These are phyloP conservation scores for Thera obeliscata DNA, from an alignment of 2,888 invertebrate genomes.

Conservation along the genomic window DNA sequence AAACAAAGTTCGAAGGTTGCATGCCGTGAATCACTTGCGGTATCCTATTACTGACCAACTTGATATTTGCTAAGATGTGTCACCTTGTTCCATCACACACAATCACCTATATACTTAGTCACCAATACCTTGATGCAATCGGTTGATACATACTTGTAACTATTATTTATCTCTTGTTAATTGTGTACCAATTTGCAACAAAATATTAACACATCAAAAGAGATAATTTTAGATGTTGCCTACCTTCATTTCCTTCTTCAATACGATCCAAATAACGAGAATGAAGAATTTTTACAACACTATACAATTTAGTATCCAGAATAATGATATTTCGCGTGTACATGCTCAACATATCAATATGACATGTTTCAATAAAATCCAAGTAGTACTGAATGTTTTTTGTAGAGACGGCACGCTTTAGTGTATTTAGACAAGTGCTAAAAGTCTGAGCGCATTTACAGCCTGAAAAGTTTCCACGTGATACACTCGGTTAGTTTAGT, in stretches of 20 bases:
- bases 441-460: conserved; percentile 59
- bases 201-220: not conserved
- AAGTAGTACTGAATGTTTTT: conserved; percentile 38
- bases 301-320: conserved; percentile 63
- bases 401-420: conserved; percentile 67
- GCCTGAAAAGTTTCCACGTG: conserved; percentile 50
- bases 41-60: conserved; percentile 72
- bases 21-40: conserved; percentile 63
- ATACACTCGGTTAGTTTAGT: conserved; percentile 26
- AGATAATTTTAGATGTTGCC: conserved; percentile 18
- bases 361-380: conserved; percentile 29
- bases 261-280: conserved; percentile 71
- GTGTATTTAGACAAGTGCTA: conserved; percentile 73
- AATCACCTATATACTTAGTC: conserved; percentile 51
- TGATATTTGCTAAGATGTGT: conserved; percentile 67
- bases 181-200: not conserved
- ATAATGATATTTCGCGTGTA: conserved; percentile 67
- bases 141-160: conserved; percentile 10
- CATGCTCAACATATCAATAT: conserved; percentile 51
- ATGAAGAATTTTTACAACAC: conserved; percentile 71
- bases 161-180: conserved; percentile 2
- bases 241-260: conserved; percentile 71
- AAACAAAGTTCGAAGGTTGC: conserved; percentile 56
- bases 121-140: conserved; percentile 44
- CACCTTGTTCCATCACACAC: conserved; percentile 56